A percentile compares a stretch with the other conserved stretches of the same genome.
Evolutionary conservation across 2,113 vertebrate species (phyloP).

Genomic region (Colistium nudipinnis): DNA sequence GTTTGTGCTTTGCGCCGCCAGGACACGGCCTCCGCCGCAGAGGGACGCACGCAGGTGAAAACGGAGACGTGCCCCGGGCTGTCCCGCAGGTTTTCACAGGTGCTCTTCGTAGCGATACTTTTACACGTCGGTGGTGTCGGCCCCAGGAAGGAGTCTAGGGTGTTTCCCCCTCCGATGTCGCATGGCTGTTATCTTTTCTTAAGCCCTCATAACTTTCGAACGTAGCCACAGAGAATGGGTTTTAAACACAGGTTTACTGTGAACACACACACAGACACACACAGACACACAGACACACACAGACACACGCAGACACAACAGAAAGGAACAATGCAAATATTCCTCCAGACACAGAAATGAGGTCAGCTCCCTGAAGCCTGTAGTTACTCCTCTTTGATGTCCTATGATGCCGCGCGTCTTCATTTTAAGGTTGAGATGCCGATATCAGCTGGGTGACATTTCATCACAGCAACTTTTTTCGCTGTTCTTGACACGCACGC

Average conservation of each 20-base stretch:
- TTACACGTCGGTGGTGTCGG: too few species aligned
- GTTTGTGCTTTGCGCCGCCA: conserved; percentile 59
- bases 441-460: conserved; percentile 15
- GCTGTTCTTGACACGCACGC: conserved; percentile 1
- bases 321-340: conserved; percentile 49
- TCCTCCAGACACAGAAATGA: conserved; percentile 43
- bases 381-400: conserved; percentile 26
- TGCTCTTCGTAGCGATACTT: too few species aligned
- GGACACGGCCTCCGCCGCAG: conserved; percentile 37
- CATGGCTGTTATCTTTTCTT: too few species aligned
- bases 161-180: too few species aligned
- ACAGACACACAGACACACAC: too few species aligned
- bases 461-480: conserved; percentile 18
- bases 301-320: background rate
- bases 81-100: background rate
- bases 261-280: too few species aligned
- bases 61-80: conserved; percentile 33
- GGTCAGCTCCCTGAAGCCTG: conserved; percentile 47
- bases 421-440: conserved; percentile 7
- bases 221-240: background rate
- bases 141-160: too few species aligned
- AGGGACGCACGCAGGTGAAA: conserved; percentile 30
- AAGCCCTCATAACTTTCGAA: conserved; percentile 22
- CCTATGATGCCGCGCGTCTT: background rate
- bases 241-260: too few species aligned